Evolutionary conservation across 2,888 invertebrate species (phyloP).

Genomic region (Eremobia ochroleuca): DNA sequence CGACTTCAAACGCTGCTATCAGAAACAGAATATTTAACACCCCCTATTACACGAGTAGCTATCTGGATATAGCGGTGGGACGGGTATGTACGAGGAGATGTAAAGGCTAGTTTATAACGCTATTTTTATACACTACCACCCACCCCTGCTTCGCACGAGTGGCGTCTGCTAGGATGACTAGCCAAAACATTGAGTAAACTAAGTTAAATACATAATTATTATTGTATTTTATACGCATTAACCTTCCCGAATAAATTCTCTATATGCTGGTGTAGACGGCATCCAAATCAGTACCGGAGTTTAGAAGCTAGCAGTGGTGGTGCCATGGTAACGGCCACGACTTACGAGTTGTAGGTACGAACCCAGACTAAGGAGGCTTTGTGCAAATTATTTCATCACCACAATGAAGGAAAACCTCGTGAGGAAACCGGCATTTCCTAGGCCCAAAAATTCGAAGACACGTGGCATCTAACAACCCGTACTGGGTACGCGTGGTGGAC

Average conservation of each 20-base stretch:
- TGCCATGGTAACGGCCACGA: not conserved
- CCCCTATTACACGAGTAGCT: conserved; percentile 29
- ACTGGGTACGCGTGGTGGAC: not conserved
- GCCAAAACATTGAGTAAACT: not conserved
- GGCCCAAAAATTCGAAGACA: not conserved
- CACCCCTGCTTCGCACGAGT: not conserved
- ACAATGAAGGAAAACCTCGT: not conserved
- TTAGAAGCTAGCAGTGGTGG: not conserved
- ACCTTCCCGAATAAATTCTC: not conserved
- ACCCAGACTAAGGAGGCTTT: not conserved
- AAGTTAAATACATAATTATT: not conserved
- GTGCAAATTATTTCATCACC: no score
- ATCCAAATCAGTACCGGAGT: not conserved
- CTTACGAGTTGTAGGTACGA: not conserved
- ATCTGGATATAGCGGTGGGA: conserved; percentile 12
- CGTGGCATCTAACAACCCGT: not conserved
- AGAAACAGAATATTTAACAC: conserved; percentile 55
- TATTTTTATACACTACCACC: not conserved
- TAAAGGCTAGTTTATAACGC: conserved; percentile 13
- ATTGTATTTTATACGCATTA: not conserved
- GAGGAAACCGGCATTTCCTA: not conserved
- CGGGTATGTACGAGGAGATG: not conserved
- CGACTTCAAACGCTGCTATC: conserved; percentile 10
- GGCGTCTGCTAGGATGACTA: not conserved
- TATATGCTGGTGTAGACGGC: not conserved